Evolutionary conservation across 2,113 vertebrate species (phyloP), one percentile per base, ranked within the genome.

Genomic region (Acrocephalus kingi): DNA sequence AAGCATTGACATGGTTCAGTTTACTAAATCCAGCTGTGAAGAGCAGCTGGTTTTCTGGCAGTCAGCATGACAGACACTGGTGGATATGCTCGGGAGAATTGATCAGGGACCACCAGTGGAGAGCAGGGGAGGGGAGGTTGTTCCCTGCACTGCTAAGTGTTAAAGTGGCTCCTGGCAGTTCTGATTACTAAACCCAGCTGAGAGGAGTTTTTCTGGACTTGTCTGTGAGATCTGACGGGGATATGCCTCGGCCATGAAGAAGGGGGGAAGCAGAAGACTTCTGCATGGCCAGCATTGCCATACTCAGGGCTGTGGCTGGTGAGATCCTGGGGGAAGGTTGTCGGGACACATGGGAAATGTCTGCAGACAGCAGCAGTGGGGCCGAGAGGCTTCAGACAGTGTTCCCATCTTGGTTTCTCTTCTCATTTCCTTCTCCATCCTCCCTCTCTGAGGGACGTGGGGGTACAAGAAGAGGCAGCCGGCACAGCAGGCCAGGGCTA

Each of bases 21-120:
- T 95, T 90, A 85, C 68, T 78, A 52, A 93, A 93, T 82, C 90
- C 94, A 97, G 92, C 94, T 95, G 96, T 48, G 85, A 96, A 69
- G 58, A 95, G 52, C 88, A 93, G 85, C 93, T 94, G 87, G 31
- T 75, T 90, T 89, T 81, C 92, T 90, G 71, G 80, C 78, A 74
- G 56, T n/a, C 86, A 58, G 52, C 12, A 9, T 22, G 82, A 87
- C 31, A 79, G 59, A 59, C 0, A 3, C 71, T 67, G 95, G 84
- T 13, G 1, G 94, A 95, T 79, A 77, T 2, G 62, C 94, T 80
- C 1, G 0, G 73, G 80, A 89, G 85, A 84, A 86, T 52, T 58
- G 85, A 76, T 85, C 59, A 6, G 85, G 78, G 90, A 80, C 92
- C 88, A 73, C 72, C 15, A 7, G 43, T 28, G 30, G 62, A 73